Evolutionary conservation across 2,113 vertebrate genomes (phyloP), one percentile per base, ranked within the genome.

Genomic region (Nothocercus julius): DNA sequence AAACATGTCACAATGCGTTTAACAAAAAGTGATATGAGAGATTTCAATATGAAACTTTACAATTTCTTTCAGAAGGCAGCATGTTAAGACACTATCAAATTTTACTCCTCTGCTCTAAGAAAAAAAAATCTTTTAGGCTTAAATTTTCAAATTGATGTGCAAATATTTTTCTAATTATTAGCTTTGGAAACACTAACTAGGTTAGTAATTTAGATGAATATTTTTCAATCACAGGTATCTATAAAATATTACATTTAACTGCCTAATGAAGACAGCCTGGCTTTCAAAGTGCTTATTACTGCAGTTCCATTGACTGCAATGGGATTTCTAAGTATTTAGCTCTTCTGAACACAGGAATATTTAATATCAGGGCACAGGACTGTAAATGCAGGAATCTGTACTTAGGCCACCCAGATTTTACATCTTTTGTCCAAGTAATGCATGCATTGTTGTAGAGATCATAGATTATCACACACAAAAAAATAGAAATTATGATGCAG

Each of bases 281-380:
- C 86, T 95, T 95, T 79, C 58, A 40, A 90, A 94, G 82, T 76
- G 90, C 92, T 93, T 88, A 96, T 91, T 93, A 75, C 42, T 79
- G 90, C 92, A 90, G 56, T 93, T 92, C 58, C 24, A 0, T 79
- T 82, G 88, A 76, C 80, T 97, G 92, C 85, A 92, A 92, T 85
- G 92, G 88, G 90, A 96, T 95, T 97, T 93, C 83, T 73, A 95
- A 95, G 69, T 58, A 92, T 44, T 85, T 27, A 53, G 76, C 66
- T 86, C 77, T 94, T 95, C 92, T 66, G 58, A 90, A 38, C 78
- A 92, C 75, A 32, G 77, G 87, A 95, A 89, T 89, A 96, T 85
- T 69, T 84, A 89, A 66, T 76, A 76, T 19, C 74, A 93, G 81
- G 69, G 78, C 83, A 94, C 70, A 66, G 32, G 79, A 90, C 40